Conservation (phyloP, 2,797 vertebrate species). For the Chromis chromis region DNA sequence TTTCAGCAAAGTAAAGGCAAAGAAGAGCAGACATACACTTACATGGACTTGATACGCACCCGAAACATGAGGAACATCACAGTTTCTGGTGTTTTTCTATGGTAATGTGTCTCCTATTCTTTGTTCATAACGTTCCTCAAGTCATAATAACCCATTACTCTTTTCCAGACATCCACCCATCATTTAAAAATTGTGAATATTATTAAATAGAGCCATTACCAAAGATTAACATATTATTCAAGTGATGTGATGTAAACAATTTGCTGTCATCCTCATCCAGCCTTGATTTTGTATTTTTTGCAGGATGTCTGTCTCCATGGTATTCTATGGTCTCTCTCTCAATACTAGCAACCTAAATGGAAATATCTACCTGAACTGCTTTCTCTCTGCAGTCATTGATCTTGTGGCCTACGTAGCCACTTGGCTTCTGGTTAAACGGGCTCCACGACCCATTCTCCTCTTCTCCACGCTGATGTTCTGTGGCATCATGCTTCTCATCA, state of each 20-base stretch:
- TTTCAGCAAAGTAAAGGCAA: constrained; percentile 33
- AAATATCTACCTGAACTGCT: constrained; percentile 73
- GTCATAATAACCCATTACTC: background rate
- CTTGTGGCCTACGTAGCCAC: constrained; percentile 33
- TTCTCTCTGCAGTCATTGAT: constrained; percentile 69
- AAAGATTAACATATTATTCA: background rate
- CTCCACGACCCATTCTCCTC: constrained; percentile 52
- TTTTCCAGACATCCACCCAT: background rate
- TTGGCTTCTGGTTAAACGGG: constrained; percentile 54
- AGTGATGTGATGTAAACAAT: background rate
- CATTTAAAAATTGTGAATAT: too few relatives aligned
- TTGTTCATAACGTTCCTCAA: background rate
- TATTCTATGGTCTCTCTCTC: constrained; percentile 72
- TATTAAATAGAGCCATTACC: too few relatives aligned
- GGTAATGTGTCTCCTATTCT: constrained; percentile 57
- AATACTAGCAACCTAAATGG: constrained; percentile 74
- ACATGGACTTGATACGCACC: constrained; percentile 68
- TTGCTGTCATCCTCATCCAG: background rate
- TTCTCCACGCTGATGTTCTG: constrained; percentile 53
- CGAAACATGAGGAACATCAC: constrained; percentile 70
- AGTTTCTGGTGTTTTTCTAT: constrained; percentile 57
- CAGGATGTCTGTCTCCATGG: constrained; percentile 45
- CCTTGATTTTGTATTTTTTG: constrained; percentile 25
- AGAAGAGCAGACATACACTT: constrained; percentile 40
- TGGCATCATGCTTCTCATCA: constrained; percentile 63